Evolutionary conservation across 2,888 invertebrate genomes (phyloP).

Genomic region (Pherbina coryleti): DNA sequence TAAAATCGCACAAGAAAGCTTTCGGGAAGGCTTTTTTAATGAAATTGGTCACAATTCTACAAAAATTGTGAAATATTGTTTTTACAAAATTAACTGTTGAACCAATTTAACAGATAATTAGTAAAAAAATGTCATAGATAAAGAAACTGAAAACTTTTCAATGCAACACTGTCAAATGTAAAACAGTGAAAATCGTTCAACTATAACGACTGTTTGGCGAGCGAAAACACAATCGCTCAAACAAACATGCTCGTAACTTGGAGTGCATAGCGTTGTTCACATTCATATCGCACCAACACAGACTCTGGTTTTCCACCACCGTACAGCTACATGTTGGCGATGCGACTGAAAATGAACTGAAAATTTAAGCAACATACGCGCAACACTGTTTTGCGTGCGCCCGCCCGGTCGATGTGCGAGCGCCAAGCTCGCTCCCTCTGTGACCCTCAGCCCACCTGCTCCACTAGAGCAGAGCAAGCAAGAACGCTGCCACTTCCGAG

Average conservation of each 20-base stretch:
- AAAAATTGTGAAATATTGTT: too few species aligned
- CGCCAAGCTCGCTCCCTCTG: background rate
- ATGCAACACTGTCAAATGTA: background rate
- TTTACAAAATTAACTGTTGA: too few species aligned
- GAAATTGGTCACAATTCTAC: too few species aligned
- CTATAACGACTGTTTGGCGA: conserved; percentile 5
- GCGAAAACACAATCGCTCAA: background rate
- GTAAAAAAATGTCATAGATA: background rate
- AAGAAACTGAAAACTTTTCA: background rate
- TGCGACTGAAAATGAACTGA: conserved; percentile 19
- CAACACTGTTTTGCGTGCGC: background rate
- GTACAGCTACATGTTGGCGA: conserved; percentile 22
- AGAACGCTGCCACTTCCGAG: conserved; percentile 40
- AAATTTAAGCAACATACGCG: background rate
- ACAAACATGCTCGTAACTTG: background rate
- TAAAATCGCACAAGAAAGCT: too few species aligned
- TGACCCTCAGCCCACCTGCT: background rate
- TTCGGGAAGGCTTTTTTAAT: too few species aligned
- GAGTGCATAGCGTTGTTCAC: background rate
- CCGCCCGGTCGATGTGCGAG: background rate
- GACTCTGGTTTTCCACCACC: background rate
- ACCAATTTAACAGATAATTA: too few species aligned
- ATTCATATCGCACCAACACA: background rate
- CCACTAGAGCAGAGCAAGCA: conserved; percentile 11
- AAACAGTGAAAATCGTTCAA: conserved; percentile 12